Base-by-base conservation (phyloP, 2,888 invertebrate genomes). In the Drosophila picticornis region DNA sequence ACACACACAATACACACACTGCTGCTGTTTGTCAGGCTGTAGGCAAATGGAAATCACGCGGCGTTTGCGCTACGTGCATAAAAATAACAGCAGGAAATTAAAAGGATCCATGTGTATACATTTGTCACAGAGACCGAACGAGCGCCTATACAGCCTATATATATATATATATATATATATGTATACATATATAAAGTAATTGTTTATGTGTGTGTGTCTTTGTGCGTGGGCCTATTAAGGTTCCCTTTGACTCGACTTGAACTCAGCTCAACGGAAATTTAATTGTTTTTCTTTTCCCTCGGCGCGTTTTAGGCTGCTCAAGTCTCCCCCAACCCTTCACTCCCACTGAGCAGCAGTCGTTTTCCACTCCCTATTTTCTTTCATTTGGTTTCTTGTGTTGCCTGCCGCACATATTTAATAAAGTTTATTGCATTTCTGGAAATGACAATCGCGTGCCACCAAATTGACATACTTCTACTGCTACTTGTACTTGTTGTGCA, bases 71-170 rank as follows among this genome's bases (percentile, higher is more conserved):
- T 68, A 77, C 78, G 75, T 77, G 84, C 75, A 85, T 84, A 74
- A 82, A 86, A 87, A 79, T 84, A 86, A 88, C 88, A 88, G 88
- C 87, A 88, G 88, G 86, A 87, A 88, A 88, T 88, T 82, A 87
- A 87, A 85, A 88, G 88, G 85, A 88, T 85, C 80, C 83, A 75
- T 76, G 60, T 64, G 81, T 62, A 11, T 53, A 36, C 52, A 69
- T 34, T 38, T 70, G 61, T 66, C 32, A 38, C 56, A 56, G 22
- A 11, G 51, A 31, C n/a, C 6, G 4, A n/a, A 5, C 1, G 16
- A 19, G 27, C 43, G 36, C 13, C 11, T 40, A 9, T 29, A 27
- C n/a, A 51, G 10, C 27, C 19, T 29, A 29, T n/a, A 29, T 29
- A 46, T 22, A n/a, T n/a, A n/a, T n/a, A n/a, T n/a, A n/a, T n/a